Base-by-base conservation (phyloP, 2,888 invertebrate genomes). In the Frankliniella intonsa region DNA sequence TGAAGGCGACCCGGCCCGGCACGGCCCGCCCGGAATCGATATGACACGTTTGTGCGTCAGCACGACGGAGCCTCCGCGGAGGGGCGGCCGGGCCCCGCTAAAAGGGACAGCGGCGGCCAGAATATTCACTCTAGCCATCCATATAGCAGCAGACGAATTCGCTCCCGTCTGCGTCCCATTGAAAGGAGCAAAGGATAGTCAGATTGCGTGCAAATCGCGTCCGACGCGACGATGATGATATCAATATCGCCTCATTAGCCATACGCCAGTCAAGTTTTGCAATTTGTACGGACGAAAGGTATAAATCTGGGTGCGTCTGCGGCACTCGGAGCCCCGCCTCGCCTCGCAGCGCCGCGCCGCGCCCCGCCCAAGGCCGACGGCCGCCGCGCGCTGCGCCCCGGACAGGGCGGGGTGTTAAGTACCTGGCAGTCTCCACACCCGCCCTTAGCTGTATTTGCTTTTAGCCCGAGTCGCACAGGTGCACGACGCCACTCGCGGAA, bases 191-290 rank as follows among this genome's bases (percentile, higher is more conserved):
- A 5, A 2, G 38, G 38, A 38, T 38, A 5, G 3, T 38, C 5
- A 38, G 38, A 38, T 38, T 38, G 38, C 38, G 38, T 38, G 38
- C 38, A 38, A 2, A 38, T 2, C 2, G 38, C 38, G 38, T 38
- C 38, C 5, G 38, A 38, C 38, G 38, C 38, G 38, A 38, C 38
- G 38, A 38, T 38, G 3, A 38, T 38, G 62, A n/a, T 62, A 62
- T n/a, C 19, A 62, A 62, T 62, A 62, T 19, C 62, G 62, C 62
- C 62, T 62, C 62, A 62, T 62, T 62, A 62, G 62, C 62, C n/a
- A 62, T 62, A 19, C 62, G 62, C 62, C 62, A 62, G 62, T 17
- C 19, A n/a, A 62, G 62, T 62, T 7, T 62, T 62, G 62, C 62
- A 62, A 62, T 62, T 62, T 62, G 62, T 62, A 17, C 19, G 62